Evolutionary conservation across 1,140 invertebrate species (phyloP), one percentile per base, ranked within the genome.

Genomic region (Copidosoma floridanum): DNA sequence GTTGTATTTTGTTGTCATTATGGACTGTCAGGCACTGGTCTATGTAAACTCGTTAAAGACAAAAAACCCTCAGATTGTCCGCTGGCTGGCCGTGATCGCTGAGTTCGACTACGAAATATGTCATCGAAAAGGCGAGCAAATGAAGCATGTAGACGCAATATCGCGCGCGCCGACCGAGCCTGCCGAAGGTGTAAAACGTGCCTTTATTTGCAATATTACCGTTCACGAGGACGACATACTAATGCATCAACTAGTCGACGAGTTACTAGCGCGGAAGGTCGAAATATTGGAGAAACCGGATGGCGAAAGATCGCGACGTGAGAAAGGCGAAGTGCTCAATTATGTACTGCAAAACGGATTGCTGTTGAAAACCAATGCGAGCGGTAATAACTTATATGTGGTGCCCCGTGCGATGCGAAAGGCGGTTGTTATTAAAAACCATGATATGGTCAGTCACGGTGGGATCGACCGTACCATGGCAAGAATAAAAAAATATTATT

Each of bases 381-480:
- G 23, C 7, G 24, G 38, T 48, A 32, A 37, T 3, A 10, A 20
- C 23, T 32, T 59, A 20, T 66, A 63, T 54, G 41, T 54, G 32
- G 61, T 64, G 8, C 57, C 57, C 1, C 16, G 20, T 10, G 26
- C 21, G 11, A 61, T 66, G 57, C 47, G 50, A 41, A 63, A 65
- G 38, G 32, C 48, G 3, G 21, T 65, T 6, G 29, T 55, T 0
- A 59, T 67, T 18, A 56, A 43, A 40, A 46, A 27, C 35, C 66
- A 65, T 32, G 63, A 67, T 20, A 11, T 63, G 14, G 21, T 27
- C 18, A 46, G 58, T 40, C 55, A 66, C 41, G 52, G 48, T 47
- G 65, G 61, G 2, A 12, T 61, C 7, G 63, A 63, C 1, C 26
- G 50, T 24, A 65, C 66, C 0, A 20, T 62, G 3, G 46, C 21